Evolutionary conservation across 2,113 vertebrate species (phyloP).

Genomic region (Psammodynastes pulverulentus): DNA sequence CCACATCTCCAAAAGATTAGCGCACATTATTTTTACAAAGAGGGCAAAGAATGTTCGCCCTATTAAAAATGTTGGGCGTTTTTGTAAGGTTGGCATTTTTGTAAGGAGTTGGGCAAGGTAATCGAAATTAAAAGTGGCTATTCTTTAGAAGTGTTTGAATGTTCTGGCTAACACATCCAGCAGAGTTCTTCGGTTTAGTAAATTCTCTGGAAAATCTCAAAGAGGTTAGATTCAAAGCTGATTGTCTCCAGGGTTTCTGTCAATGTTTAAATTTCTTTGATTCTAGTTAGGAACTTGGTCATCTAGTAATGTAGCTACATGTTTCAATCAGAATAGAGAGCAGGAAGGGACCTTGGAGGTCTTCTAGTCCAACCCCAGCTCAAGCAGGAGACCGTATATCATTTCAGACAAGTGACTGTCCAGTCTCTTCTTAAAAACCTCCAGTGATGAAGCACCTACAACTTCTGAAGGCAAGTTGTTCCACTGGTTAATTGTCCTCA

Average conservation of each 20-base stretch:
- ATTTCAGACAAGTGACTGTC: too few relatives aligned
- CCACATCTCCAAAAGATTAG: conserved; percentile 19
- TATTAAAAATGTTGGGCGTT: not conserved
- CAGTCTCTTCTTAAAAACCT: too few relatives aligned
- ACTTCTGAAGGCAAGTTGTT: too few relatives aligned
- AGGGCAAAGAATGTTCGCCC: not conserved
- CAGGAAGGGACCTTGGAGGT: too few relatives aligned
- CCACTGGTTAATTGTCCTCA: too few relatives aligned
- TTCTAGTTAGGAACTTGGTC: not conserved
- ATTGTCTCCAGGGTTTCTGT: too few relatives aligned
- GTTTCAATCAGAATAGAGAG: too few relatives aligned
- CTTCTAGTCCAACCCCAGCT: too few relatives aligned
- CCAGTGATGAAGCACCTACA: too few relatives aligned
- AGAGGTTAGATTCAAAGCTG: not conserved
- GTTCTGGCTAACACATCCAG: not conserved
- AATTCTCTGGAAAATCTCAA: not conserved
- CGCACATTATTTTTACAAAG: conserved; percentile 4
- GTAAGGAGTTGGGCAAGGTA: not conserved
- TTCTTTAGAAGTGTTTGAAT: not conserved
- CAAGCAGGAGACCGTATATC: too few relatives aligned
- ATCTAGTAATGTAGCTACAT: not conserved
- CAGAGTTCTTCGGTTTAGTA: not conserved
- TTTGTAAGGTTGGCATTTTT: not conserved
- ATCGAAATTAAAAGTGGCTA: not conserved
- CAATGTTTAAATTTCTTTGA: not conserved